Percentiles rank a stretch among this genome's conserved stretches.
These are phyloP conservation scores for Galleria mellonella DNA, from an alignment of 1,140 invertebrate genomes.

Conservation along the genomic window DNA sequence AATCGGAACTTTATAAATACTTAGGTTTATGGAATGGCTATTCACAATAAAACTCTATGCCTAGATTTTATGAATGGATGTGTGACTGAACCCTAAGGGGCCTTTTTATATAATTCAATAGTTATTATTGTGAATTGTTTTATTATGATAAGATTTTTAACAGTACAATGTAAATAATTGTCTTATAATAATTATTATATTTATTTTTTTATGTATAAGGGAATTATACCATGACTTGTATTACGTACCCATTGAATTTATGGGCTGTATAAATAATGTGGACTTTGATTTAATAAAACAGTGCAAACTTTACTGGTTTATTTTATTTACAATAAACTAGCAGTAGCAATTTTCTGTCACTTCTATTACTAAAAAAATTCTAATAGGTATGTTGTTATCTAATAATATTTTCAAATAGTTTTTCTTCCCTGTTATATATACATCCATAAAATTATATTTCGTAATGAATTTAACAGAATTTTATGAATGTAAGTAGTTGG, in stretches of 20 bases:
- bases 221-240: slow-evolving; percentile 19
- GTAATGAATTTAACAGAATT: too few relatives aligned
- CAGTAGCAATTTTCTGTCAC: too few relatives aligned
- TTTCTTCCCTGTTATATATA: too few relatives aligned
- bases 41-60: too few relatives aligned
- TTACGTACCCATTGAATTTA: slow-evolving; percentile 8
- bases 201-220: slow-evolving; percentile 36
- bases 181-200: slow-evolving; percentile 25
- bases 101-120: slow-evolving; percentile 2
- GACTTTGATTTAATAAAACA: slow-evolving; percentile 3
- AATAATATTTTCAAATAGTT: too few relatives aligned
- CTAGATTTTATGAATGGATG: slow-evolving; percentile 24
- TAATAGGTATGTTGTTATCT: too few relatives aligned
- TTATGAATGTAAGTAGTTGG: too few relatives aligned
- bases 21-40: too few relatives aligned
- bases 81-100: slow-evolving; percentile 14
- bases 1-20: too few relatives aligned
- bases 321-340: too few relatives aligned
- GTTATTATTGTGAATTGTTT: slow-evolving; percentile 15
- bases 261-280: slow-evolving; percentile 27
- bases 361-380: too few relatives aligned
- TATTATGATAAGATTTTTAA: slow-evolving; percentile 20
- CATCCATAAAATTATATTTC: too few relatives aligned
- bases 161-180: slow-evolving; percentile 59
- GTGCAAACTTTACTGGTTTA: background rate